Evolutionary conservation across 2,113 vertebrate genomes (phyloP), one percentile per base, ranked within the genome.

Genomic region (Tringa solitaria): DNA sequence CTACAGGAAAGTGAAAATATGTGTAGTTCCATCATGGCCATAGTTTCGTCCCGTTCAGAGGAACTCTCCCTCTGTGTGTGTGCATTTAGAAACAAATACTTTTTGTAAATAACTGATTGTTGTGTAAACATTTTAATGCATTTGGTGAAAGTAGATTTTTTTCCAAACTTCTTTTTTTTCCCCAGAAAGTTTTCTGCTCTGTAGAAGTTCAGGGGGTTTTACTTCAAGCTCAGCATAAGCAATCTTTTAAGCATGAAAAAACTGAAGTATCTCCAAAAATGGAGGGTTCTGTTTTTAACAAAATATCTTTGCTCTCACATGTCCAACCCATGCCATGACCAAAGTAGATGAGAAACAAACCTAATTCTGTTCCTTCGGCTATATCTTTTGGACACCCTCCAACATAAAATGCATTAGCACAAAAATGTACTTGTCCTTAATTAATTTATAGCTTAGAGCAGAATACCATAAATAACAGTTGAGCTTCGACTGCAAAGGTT

Each of bases 401-500:
- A 88, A 97, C 59, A 68, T 72, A 82, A 96, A 80, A 57, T 93
- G 37, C 79, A 92, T 84, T 93, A 92, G 78, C 80, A 67, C 63
- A 94, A 69, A 96, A 97, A 94, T 89, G 69, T 95, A 83, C 94
- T 94, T 96, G 83, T 94, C 60, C 75, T 73, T 91, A 96, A 94
- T 97, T 97, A 92, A 90, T 95, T 86, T 89, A 88, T 84, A 80
- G 50, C 63, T 96, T 41, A 90, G 43, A 96, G 72, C 95, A 90
- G 53, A 92, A 95, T 94, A 80, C 93, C 82, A 96, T 93, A 96
- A 97, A 90, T 91, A 95, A 56, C n/a, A 68, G 37, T 91, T 84
- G 64, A 97, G 90, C 84, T 92, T 70, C 39, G 65, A 28, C 84
- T 77, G 67, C 70, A 93, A 87, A 90, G 14, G 60, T 86, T 94